Evolutionary conservation across 1,140 invertebrate species (phyloP).

Genomic region (Pachyrhynchus sulphureomaculatus): DNA sequence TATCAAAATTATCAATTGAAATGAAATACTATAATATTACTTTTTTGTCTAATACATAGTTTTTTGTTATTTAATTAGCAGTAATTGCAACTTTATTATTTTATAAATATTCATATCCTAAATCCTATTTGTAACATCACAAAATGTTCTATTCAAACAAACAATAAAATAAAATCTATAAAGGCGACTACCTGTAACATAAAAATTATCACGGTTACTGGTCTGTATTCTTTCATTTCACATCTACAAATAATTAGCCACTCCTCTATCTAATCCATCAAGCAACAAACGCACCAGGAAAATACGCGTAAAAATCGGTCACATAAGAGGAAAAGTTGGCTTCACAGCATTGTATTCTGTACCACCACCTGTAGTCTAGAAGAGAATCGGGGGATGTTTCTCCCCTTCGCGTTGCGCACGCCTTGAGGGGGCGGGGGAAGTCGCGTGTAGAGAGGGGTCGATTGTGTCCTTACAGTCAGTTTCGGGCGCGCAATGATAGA

Average conservation of each 20-base stretch:
- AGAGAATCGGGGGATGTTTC: constrained; percentile 11
- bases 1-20: too few relatives aligned
- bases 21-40: too few relatives aligned
- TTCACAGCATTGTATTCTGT: constrained; percentile 22
- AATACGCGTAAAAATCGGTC: constrained; percentile 9
- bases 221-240: neutral
- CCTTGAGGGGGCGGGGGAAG: constrained; percentile 36
- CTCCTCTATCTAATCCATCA: neutral
- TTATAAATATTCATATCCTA: too few relatives aligned
- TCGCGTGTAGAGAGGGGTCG: constrained; percentile 39
- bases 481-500: constrained; percentile 45
- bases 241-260: too few relatives aligned
- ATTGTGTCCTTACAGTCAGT: constrained; percentile 39
- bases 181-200: too few relatives aligned
- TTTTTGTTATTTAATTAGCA: too few relatives aligned
- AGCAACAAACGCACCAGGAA: constrained; percentile 3
- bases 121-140: too few relatives aligned
- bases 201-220: too few relatives aligned
- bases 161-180: too few relatives aligned
- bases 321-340: constrained; percentile 21
- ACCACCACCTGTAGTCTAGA: constrained; percentile 45
- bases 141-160: too few relatives aligned
- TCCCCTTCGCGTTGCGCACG: constrained; percentile 33
- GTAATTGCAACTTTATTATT: too few relatives aligned
- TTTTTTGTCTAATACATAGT: too few relatives aligned